These are phyloP conservation scores for Drosophila lowei DNA, from an alignment of 1,140 invertebrate genomes.

Conservation along the genomic window DNA sequence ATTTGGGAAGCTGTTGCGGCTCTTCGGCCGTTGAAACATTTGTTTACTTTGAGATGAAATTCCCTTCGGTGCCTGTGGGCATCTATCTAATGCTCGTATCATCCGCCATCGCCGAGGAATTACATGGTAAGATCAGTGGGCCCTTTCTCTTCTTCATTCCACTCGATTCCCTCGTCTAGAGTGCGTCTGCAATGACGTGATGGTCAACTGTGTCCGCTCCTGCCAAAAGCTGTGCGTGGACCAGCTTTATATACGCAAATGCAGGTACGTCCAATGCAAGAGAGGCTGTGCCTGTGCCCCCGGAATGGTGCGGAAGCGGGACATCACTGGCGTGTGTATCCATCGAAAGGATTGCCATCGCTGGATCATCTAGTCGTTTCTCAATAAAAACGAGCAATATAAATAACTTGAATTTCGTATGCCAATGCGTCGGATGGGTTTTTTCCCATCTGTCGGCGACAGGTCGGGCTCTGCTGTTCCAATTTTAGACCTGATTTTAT, in stretches of 20 bases:
- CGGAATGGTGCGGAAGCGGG: slow-evolving; percentile 27
- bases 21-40: no score
- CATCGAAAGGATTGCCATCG: slow-evolving; percentile 9
- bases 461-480: background rate
- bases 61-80: no score
- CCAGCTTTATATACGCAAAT: slow-evolving; percentile 1
- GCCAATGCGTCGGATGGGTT: slow-evolving; percentile 35
- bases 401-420: slow-evolving; percentile 13
- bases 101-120: no score
- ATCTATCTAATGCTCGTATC: no score
- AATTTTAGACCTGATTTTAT: slow-evolving; percentile 22
- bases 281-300: slow-evolving; percentile 39
- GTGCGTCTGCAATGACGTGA: slow-evolving; percentile 7
- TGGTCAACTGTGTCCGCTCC: slow-evolving; percentile 36
- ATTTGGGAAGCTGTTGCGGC: background rate
- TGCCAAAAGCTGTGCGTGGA: slow-evolving; percentile 31
- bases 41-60: no score
- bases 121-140: slow-evolving; percentile 1
- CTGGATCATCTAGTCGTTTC: slow-evolving; percentile 24
- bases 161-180: slow-evolving; percentile 13
- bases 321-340: slow-evolving; percentile 32
- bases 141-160: background rate
- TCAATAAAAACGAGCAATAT: background rate
- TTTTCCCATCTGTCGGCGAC: slow-evolving; percentile 13
- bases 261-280: slow-evolving; percentile 8